Evolutionary conservation across 2,113 vertebrate species (phyloP).

Genomic region (Paraplagusia blochii): DNA sequence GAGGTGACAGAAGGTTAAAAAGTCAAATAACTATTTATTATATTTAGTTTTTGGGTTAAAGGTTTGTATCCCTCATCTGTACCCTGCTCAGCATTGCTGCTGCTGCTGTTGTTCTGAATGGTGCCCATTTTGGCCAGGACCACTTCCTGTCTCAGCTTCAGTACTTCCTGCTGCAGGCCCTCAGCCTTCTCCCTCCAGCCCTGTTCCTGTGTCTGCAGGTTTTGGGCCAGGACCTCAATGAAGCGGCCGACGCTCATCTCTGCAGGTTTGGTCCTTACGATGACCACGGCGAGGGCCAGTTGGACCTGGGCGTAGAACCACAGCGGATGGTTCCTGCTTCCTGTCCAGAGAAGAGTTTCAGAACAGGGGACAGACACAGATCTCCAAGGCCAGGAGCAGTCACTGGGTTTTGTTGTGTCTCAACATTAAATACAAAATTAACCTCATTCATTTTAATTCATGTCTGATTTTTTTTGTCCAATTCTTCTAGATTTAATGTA

Average conservation of each 20-base stretch:
- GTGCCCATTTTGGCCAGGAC: constrained; percentile 69
- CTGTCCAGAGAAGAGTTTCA: constrained; percentile 15
- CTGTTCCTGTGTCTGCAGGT: constrained; percentile 58
- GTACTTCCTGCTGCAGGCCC: constrained; percentile 81
- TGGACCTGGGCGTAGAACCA: constrained; percentile 74
- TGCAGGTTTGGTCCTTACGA: constrained; percentile 80
- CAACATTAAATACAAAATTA: too few relatives aligned
- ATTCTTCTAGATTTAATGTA: too few relatives aligned
- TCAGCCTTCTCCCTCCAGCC: constrained; percentile 71
- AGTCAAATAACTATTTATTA: too few relatives aligned
- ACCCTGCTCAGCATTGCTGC: too few relatives aligned
- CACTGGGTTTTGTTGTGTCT: too few relatives aligned
- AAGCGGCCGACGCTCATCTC: constrained; percentile 76
- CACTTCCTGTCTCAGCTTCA: constrained; percentile 80
- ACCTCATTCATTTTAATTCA: too few relatives aligned
- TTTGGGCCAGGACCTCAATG: constrained; percentile 68
- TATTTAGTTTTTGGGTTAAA: too few relatives aligned
- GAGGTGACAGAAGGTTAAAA: neutral
- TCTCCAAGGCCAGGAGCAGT: too few relatives aligned
- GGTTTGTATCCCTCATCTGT: too few relatives aligned
- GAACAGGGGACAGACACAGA: too few relatives aligned
- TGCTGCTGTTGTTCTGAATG: constrained; percentile 20
- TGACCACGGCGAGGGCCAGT: constrained; percentile 81
- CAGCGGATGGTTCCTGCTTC: neutral
- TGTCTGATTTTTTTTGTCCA: too few relatives aligned